phyloP scores from a whole-genome alignment of 2,888 invertebrate species.

The Halictus quadricinctus region DNA sequence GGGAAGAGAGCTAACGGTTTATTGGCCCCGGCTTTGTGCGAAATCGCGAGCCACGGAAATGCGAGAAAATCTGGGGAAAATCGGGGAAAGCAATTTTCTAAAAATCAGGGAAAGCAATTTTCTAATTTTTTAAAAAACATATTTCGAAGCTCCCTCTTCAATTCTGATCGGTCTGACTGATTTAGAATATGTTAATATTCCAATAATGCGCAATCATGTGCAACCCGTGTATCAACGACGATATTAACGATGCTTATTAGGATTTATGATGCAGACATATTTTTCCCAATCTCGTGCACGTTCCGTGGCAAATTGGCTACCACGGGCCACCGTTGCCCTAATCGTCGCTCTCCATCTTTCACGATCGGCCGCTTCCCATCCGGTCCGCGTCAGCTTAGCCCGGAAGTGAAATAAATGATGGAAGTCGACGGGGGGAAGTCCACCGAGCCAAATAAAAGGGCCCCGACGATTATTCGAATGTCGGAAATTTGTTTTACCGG shows the following conservation, averaged over 20 bases:
- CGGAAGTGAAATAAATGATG: constrained; percentile 66
- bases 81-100: too few species aligned
- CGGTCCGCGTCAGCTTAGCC: constrained; percentile 56
- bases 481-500: constrained; percentile 43
- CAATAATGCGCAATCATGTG: too few species aligned
- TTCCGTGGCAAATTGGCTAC: not conserved
- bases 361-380: constrained; percentile 59
- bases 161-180: not conserved
- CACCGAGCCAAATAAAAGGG: constrained; percentile 39
- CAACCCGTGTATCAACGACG: too few species aligned
- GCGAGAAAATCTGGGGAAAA: too few species aligned
- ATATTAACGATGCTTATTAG: too few species aligned
- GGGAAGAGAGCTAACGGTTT: constrained; percentile 59
- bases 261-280: too few species aligned
- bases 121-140: not conserved
- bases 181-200: not conserved
- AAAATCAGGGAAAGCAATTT: too few species aligned
- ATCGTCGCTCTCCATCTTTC: constrained; percentile 58
- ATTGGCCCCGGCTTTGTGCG: constrained; percentile 17
- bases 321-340: constrained; percentile 33
- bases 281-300: not conserved
- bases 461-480: constrained; percentile 27
- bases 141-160: not conserved
- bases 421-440: constrained; percentile 28
- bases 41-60: constrained; percentile 7